Evolutionary conservation across 2,888 invertebrate genomes (phyloP).

Genomic region (Aethes cnicana): DNA sequence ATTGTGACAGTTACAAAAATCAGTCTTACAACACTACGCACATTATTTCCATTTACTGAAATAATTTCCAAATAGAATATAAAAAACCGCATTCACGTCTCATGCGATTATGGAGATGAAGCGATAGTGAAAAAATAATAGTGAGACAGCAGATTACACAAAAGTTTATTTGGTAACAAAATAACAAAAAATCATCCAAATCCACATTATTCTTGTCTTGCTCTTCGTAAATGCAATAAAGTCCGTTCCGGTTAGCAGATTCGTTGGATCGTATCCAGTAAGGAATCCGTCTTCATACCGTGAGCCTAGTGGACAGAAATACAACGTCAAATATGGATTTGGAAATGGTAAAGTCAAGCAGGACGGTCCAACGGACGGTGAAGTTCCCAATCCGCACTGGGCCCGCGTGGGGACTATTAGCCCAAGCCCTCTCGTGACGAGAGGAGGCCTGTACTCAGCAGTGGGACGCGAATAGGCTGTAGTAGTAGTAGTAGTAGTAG

Average conservation of each 20-base stretch:
- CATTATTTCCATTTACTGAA: too few relatives aligned
- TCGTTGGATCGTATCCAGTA: constrained; percentile 50
- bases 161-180: constrained; percentile 65
- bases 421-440: too few relatives aligned
- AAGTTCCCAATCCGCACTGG: too few relatives aligned
- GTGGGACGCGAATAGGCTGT: too few relatives aligned
- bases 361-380: neutral
- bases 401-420: too few relatives aligned
- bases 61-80: too few relatives aligned
- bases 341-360: constrained; percentile 41
- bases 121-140: constrained; percentile 43
- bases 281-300: constrained; percentile 66
- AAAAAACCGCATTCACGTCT: too few relatives aligned
- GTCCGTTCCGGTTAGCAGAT: constrained; percentile 52
- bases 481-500: too few relatives aligned
- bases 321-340: constrained; percentile 73
- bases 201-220: constrained; percentile 58
- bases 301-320: constrained; percentile 77
- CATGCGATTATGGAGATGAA: constrained; percentile 19
- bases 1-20: constrained; percentile 14
- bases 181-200: constrained; percentile 57
- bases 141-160: constrained; percentile 55
- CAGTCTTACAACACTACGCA: too few relatives aligned
- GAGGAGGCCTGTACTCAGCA: too few relatives aligned
- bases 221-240: constrained; percentile 71